A percentile compares a stretch with the other conserved stretches of the same genome.
phyloP scores from a whole-genome alignment of 2,113 vertebrate genomes.

The Clinocottus analis region DNA sequence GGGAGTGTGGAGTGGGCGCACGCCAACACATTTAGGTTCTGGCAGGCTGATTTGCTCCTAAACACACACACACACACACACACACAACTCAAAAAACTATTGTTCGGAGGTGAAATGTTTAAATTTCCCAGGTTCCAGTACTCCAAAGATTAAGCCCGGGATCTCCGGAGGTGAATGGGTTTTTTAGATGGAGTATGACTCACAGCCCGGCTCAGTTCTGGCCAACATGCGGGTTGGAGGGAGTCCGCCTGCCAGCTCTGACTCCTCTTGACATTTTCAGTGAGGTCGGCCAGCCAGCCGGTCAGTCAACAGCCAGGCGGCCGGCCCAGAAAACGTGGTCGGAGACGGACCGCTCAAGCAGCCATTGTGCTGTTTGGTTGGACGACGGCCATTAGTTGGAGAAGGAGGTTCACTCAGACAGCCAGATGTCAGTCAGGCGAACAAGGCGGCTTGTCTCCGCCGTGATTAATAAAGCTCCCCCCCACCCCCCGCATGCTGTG shows the following conservation, averaged over 20 bases:
- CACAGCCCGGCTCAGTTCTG: constrained; percentile 42
- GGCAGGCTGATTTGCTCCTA: constrained; percentile 32
- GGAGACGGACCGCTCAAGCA: constrained; percentile 30
- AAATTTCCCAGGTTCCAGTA: constrained; percentile 44
- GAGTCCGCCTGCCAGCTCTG: constrained; percentile 35
- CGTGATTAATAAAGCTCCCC: constrained; percentile 42
- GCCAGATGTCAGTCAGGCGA: constrained; percentile 28
- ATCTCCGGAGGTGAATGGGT: constrained; percentile 62
- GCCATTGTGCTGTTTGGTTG: constrained; percentile 29
- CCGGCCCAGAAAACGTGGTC: constrained; percentile 21
- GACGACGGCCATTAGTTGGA: constrained; percentile 10
- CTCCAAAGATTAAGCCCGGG: constrained; percentile 17
- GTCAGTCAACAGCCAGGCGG: constrained; percentile 36
- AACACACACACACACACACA: constrained; percentile 40
- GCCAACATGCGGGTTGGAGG: constrained; percentile 56
- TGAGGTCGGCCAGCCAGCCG: constrained; percentile 52
- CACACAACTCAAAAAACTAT: constrained; percentile 33
- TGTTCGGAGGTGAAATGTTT: constrained; percentile 60
- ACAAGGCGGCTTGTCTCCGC: constrained; percentile 27
- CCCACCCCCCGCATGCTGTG: not conserved
- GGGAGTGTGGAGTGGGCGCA: constrained; percentile 17
- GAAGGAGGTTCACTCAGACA: constrained; percentile 1
- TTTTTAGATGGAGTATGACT: constrained; percentile 60
- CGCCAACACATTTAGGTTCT: constrained; percentile 48
- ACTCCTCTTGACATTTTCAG: constrained; percentile 45